Evolutionary conservation across 2,888 invertebrate genomes (phyloP), one percentile per base, ranked within the genome.

Genomic region (Odontomyia ornata): DNA sequence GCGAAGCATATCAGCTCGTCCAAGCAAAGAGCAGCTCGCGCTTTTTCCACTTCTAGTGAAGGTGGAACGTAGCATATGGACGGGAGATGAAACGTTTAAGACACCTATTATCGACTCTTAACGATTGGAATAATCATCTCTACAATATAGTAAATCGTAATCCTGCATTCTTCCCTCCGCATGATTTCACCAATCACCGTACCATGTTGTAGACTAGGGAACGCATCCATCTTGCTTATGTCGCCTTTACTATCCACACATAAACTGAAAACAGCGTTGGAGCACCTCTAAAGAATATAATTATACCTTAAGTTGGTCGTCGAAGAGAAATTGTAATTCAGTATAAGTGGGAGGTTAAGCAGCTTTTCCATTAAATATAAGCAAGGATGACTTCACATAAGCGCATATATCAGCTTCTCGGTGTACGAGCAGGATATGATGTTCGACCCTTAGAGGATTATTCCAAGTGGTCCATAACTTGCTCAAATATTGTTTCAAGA

Each of bases 381-480:
- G 60, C 57, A 73, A 60, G 23, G 36, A 30, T 57, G 57, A 73
- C 36, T 60, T 36, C 60, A 52, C 73, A 23, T 73, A 60, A 60
- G 73, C 60, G 57, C 60, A 73, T 60, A 73, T 36, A 73, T 73
- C 57, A 73, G 57, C 27, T 46, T 52, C 56, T 28, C 30, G 11
- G 52, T 52, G n/a, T n/a, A 15, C 13, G 25, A 15, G 9, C 28
- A 27, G 4, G n/a, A 47, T 47, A 30, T 30, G 57, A 36, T 72
- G 56, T 46, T 30, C n/a, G 27, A 57, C 60, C 73, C 73, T 60
- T 36, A 60, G 57, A 60, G 36, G 73, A 73, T 73, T 57, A 60
- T 73, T 73, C 73, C 73, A 73, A 73, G 73, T 73, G 60, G 73
- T 57, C 73, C 73, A 73, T 73, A 73, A 73, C 60, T 73, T 73